These are phyloP conservation scores for Metacarcinus magister DNA, from an alignment of 2,888 invertebrate species.

Conservation along the genomic window DNA sequence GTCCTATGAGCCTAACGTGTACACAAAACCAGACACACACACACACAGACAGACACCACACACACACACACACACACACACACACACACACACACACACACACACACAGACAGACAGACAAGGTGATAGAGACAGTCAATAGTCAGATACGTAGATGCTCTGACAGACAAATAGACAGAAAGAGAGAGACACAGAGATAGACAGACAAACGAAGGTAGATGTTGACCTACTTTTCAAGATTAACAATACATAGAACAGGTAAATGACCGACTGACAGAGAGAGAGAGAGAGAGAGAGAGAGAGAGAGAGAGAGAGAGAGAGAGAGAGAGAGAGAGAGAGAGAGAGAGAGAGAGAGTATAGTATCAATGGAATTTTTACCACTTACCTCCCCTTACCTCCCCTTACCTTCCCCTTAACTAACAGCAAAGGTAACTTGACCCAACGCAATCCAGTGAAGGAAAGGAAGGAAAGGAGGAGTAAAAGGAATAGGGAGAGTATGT, in stretches of 20 bases:
- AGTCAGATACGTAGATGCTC: not conserved
- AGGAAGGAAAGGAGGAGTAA: not conserved
- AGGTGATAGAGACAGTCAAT: not conserved
- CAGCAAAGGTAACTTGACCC: not conserved
- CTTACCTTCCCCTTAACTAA: not conserved
- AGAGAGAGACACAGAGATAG: not conserved
- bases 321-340: conserved; percentile 29
- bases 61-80: too few species aligned
- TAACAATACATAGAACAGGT: not conserved
- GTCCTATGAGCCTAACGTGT: not conserved
- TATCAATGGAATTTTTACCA: not conserved
- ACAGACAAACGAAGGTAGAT: not conserved
- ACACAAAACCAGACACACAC: not conserved
- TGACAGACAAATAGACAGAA: not conserved
- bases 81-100: too few species aligned
- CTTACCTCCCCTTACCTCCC: not conserved
- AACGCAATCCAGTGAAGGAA: not conserved
- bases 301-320: conserved; percentile 39
- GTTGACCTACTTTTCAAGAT: not conserved
- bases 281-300: not conserved
- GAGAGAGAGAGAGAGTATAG: not conserved
- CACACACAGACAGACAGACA: not conserved
- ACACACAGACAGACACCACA: too few species aligned
- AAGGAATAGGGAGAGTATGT: not conserved
- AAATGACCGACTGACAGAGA: not conserved